Evolutionary conservation across 1,140 invertebrate species (phyloP).

Genomic region (Drosophila nigrodunni): DNA sequence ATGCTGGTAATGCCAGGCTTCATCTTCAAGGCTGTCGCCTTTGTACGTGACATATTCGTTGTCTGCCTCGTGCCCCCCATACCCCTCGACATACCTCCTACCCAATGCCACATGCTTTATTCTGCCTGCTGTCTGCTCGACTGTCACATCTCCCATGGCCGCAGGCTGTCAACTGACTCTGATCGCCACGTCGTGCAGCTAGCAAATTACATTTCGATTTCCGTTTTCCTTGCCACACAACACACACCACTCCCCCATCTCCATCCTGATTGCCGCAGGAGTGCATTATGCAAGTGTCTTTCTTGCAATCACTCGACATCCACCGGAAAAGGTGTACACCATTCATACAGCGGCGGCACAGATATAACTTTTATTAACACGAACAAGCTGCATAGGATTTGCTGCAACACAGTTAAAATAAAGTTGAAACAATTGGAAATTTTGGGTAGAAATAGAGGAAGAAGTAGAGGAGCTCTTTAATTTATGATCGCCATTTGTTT

Average conservation of each 20-base stretch:
- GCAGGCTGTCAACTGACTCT: constrained; percentile 60
- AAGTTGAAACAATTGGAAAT: no score
- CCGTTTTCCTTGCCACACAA: constrained; percentile 47
- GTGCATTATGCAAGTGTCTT: constrained; percentile 54
- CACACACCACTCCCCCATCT: neutral
- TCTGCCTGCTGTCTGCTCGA: constrained; percentile 24
- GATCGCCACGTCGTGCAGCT: constrained; percentile 55
- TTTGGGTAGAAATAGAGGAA: no score
- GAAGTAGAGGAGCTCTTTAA: no score
- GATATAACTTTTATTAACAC: constrained; percentile 69
- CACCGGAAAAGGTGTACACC: constrained; percentile 45
- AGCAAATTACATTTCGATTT: constrained; percentile 79
- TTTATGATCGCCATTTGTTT: no score
- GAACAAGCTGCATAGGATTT: constrained; percentile 42
- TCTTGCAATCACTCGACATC: constrained; percentile 37
- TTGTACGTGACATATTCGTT: constrained; percentile 49
- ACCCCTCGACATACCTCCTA: no score
- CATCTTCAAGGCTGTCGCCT: constrained; percentile 41
- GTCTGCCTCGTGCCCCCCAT: constrained; percentile 19
- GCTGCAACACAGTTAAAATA: no score
- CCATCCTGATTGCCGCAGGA: constrained; percentile 8
- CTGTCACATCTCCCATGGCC: constrained; percentile 60
- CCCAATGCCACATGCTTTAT: constrained; percentile 4
- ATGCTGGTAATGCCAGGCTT: constrained; percentile 31
- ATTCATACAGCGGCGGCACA: constrained; percentile 38